These are phyloP conservation scores for Beris morrisii DNA, from an alignment of 2,888 invertebrate species.

Conservation along the genomic window DNA sequence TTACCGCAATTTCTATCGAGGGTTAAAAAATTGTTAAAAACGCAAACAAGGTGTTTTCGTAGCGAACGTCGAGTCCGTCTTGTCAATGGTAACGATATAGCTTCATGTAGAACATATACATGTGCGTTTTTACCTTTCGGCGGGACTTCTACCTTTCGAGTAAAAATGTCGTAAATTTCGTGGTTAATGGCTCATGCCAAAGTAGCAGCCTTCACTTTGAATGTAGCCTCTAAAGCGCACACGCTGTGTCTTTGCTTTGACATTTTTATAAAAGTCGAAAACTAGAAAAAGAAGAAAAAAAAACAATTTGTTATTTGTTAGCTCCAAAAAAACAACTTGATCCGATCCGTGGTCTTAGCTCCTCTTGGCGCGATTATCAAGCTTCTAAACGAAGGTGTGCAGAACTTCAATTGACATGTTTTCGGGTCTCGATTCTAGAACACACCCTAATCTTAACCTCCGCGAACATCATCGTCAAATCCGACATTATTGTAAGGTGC, in stretches of 20 bases:
- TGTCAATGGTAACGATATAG: slow-evolving; percentile 17
- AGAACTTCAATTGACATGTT: slow-evolving; percentile 23
- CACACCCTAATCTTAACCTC: slow-evolving; percentile 13
- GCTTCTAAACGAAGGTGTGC: slow-evolving; percentile 21
- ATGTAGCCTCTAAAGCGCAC: slow-evolving; percentile 23
- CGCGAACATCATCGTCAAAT: not conserved
- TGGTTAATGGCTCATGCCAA: slow-evolving; percentile 39
- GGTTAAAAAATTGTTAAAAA: slow-evolving; percentile 33
- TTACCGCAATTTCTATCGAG: slow-evolving; percentile 25
- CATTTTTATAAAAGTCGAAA: slow-evolving; percentile 6
- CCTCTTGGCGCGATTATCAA: no score
- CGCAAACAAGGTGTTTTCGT: slow-evolving; percentile 33
- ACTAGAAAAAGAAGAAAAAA: slow-evolving; percentile 15
- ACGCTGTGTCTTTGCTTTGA: slow-evolving; percentile 21
- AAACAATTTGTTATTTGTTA: slow-evolving; percentile 20
- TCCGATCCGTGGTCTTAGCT: not conserved
- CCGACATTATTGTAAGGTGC: no score
- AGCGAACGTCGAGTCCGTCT: slow-evolving; percentile 4
- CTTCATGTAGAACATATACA: not conserved
- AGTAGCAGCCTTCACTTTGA: slow-evolving; percentile 26
- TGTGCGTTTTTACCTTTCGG: slow-evolving; percentile 17
- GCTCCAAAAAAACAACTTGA: not conserved
- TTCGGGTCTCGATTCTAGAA: slow-evolving; percentile 3
- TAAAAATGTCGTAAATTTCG: slow-evolving; percentile 37
- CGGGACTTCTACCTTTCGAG: slow-evolving; percentile 5